Evolutionary conservation across 2,888 invertebrate species (phyloP).

Genomic region (Sipha maydis): DNA sequence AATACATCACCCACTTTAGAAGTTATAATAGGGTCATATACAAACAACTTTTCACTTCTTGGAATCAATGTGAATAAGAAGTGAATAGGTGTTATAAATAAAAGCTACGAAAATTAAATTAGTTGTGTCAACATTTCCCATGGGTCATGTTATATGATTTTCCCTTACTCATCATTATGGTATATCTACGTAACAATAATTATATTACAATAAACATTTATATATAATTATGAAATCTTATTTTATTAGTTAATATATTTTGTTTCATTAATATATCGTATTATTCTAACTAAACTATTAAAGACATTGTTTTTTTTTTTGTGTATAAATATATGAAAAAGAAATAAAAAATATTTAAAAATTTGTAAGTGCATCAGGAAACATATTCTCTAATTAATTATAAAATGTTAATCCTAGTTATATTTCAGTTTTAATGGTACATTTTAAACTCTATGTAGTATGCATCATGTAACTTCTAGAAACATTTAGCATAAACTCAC

Average conservation of each 20-base stretch:
- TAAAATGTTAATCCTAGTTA: neutral
- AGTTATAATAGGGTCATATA: constrained; percentile 25
- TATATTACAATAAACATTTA: neutral
- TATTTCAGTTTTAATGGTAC: neutral
- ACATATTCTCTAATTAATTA: neutral
- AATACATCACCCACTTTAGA: constrained; percentile 25
- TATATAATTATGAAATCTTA: neutral
- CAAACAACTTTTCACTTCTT: constrained; percentile 3
- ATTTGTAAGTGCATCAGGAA: too few relatives aligned
- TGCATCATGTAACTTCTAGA: neutral
- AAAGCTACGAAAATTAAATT: neutral
- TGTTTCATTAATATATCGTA: neutral
- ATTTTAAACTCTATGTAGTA: neutral
- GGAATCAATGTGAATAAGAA: neutral
- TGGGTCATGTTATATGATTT: neutral
- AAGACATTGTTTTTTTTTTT: neutral
- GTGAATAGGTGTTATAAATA: neutral
- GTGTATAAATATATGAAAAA: neutral
- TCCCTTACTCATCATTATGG: neutral
- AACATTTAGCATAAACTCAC: neutral
- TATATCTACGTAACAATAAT: neutral
- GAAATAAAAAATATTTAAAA: too few relatives aligned
- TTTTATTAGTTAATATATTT: neutral
- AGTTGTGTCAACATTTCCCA: constrained; percentile 14
- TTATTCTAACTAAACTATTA: neutral